A percentile compares a stretch with the other conserved stretches of the same genome.
Conservation (phyloP, 2,113 vertebrate species). For the Athene noctua region DNA sequence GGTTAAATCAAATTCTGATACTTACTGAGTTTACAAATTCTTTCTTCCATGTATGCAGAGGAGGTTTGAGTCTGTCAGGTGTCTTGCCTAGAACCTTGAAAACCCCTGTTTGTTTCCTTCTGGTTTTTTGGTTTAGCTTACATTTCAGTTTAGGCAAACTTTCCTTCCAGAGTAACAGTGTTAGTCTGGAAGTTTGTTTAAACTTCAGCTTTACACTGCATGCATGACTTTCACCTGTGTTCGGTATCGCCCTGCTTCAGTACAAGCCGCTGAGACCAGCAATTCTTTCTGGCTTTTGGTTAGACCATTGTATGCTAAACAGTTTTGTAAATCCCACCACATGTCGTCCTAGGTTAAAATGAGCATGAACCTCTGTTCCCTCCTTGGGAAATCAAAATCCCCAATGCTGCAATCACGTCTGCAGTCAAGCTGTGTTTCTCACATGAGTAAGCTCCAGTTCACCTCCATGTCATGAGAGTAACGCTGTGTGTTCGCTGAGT, state of each 20-base stretch:
- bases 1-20: neutral
- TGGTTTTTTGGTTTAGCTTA: neutral
- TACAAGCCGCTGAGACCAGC: neutral
- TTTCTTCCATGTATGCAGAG: neutral
- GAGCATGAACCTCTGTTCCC: neutral
- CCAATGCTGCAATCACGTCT: neutral
- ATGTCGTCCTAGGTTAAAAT: neutral
- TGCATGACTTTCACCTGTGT: neutral
- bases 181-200: neutral
- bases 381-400: neutral
- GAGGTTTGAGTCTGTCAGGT: neutral
- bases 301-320: neutral
- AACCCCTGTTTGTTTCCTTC: neutral
- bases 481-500: fast-evolving
- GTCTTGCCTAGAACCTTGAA: neutral
- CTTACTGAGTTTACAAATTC: neutral
- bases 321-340: neutral
- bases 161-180: neutral
- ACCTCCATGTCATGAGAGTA: neutral
- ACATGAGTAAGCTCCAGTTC: neutral
- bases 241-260: fast-evolving
- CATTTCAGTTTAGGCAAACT: neutral
- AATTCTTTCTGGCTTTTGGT: neutral
- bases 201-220: neutral
- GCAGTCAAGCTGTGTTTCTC: neutral